Evolutionary conservation across 2,113 vertebrate genomes (phyloP), one percentile per base, ranked within the genome.

Genomic region (Calyptomena viridis): DNA sequence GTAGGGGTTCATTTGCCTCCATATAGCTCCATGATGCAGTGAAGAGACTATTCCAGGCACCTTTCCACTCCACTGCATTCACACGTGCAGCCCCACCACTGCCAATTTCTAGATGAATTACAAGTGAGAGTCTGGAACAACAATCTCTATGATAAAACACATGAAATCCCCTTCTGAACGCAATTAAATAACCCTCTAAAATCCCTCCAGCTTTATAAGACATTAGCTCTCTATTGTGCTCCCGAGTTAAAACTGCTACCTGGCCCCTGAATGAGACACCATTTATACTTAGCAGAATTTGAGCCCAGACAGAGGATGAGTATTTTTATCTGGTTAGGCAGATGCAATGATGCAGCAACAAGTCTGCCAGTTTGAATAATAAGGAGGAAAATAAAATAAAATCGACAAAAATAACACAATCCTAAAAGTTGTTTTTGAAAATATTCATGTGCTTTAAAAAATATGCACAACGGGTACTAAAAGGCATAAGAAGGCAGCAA

Each of bases 141-240:
- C 0, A 1, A 55, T 6, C 3, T 3, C 30, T 33, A 28, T 22
- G 23, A 6, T 28, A 25, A 82, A 81, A 75, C 3, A 12, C 2
- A 1, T 72, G 39, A 59, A 72, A 71, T 39, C 5, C 14, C 15
- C 24, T 79, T 53, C 62, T 40, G 25, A 79, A 76, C 3, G n/a
- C 31, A 60, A 67, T 12, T 21, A 86, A 71, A 19, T 23, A 53
- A 59, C 7, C 2, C n/a, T 50, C 13, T 20, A 62, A 87, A 66
- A 84, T 62, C 50, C 40, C 60, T 66, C 12, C 37, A n/a, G 30
- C 47, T 53, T 66, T 75, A 52, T 66, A 88, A 40, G 5, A 78
- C 6, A 69, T 5, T 33, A 66, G 18, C 52, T 30, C 27, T 33
- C 27, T 20, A 42, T 5, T 0, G 0, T 14, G 35, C 27, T 62